Conservation (phyloP, 2,888 invertebrate species). For the Sabellastarte sp. region DNA sequence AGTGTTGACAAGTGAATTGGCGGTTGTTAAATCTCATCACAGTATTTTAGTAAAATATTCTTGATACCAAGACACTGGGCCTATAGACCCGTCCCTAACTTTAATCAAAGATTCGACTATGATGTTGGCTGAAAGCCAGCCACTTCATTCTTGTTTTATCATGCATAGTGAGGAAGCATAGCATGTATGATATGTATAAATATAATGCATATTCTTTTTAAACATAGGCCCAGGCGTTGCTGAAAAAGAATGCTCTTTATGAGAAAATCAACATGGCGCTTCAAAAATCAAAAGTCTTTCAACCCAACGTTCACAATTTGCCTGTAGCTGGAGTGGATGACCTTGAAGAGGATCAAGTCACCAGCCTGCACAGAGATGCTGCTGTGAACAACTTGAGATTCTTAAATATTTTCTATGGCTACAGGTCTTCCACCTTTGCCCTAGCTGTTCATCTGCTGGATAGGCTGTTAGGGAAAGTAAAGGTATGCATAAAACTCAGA, state of each 20-base stretch:
- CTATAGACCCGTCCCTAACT: too few species aligned
- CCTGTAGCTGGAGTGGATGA: slow-evolving; percentile 11
- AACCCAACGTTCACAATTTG: slow-evolving; percentile 23
- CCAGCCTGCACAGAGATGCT: slow-evolving; percentile 33
- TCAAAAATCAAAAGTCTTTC: slow-evolving; percentile 16
- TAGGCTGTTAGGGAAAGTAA: slow-evolving; percentile 44
- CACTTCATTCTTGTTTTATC: too few species aligned
- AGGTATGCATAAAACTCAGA: too few species aligned
- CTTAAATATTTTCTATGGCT: slow-evolving; percentile 47
- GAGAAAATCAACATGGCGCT: slow-evolving; percentile 27
- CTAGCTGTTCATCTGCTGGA: slow-evolving; percentile 44
- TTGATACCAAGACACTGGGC: too few species aligned
- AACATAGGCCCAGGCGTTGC: slow-evolving; percentile 27
- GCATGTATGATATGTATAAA: too few species aligned
- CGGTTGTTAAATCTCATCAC: too few species aligned
- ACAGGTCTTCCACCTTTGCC: slow-evolving; percentile 40
- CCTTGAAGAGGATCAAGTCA: slow-evolving; percentile 21
- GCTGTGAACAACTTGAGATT: slow-evolving; percentile 47
- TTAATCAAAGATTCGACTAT: too few species aligned
- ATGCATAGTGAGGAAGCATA: too few species aligned
- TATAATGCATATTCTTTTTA: background rate
- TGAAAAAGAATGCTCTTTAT: slow-evolving; percentile 24
- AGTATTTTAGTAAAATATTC: too few species aligned
- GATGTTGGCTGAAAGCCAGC: too few species aligned
- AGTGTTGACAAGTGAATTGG: too few species aligned